Evolutionary conservation across 2,113 vertebrate genomes (phyloP), one percentile per base, ranked within the genome.

Genomic region (Dicentrarchus labrax): DNA sequence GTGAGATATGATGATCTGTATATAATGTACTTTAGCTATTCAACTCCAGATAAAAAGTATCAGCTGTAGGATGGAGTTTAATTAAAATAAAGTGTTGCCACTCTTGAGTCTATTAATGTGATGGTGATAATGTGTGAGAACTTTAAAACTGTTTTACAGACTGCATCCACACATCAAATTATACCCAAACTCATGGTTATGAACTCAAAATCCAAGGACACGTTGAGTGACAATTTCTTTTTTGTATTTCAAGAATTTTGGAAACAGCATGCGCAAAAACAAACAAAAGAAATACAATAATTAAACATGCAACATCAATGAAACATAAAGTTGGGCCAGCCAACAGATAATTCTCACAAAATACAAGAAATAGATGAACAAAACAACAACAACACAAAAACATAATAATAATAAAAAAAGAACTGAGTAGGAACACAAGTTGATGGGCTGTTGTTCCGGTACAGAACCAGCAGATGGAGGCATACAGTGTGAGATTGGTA

Each of bases 281-380:
- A 57, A 64, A 74, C 45, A 89, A 76, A 80, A 83, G 57, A 76
- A 85, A 80, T 54, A 64, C 64, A 89, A 85, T 24, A 84, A 87
- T 65, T 86, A 89, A 89, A 82, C 79, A 92, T 88, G 85, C 86
- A 88, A 89, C 73, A 83, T 78, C 74, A 45, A 69, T 74, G 17
- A 80, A 85, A 84, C 69, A 36, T 67, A 30, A 5, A 41, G 86
- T 93, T 92, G 93, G 88, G 71, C 92, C 90, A 82, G 92, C 93
- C 92, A 94, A 91, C 90, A 61, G 4, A 72, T 82, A 6, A 7
- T 76, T 74, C 51, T 81, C 78, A 90, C 86, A 82, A 61, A 78
- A 62, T 60, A 80, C 41, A 65, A 4, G 15, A 89, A 60, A 80
- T 0, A 43, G 10, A 69, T 43, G 48, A 60, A 12, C 17, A 6